A percentile compares a stretch with the other conserved stretches of the same genome.
Conservation (phyloP, 2,888 invertebrate genomes). For the Xanthorhoe spadicearia region DNA sequence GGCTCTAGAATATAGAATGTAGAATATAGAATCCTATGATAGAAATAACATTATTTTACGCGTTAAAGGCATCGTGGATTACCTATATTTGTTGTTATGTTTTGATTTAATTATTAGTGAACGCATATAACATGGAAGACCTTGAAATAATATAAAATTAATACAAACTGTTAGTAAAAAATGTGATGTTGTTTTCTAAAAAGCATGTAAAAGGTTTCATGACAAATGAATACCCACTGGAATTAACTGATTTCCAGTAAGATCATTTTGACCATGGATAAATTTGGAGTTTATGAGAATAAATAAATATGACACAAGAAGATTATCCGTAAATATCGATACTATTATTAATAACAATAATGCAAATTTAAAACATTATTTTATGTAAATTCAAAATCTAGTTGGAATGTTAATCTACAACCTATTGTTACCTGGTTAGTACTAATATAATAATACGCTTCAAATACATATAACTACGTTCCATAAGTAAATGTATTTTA, state of each 20-base stretch:
- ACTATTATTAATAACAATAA: constrained; percentile 12
- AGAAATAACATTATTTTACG: background rate
- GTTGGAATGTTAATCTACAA: constrained; percentile 77
- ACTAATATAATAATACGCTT: constrained; percentile 37
- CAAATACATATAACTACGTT: constrained; percentile 24
- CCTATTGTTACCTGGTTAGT: constrained; percentile 64
- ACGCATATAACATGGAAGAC: background rate
- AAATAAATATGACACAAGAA: constrained; percentile 13
- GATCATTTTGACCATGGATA: constrained; percentile 2
- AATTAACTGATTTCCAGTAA: constrained; percentile 12
- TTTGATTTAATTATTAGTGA: background rate
- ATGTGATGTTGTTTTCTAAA: background rate
- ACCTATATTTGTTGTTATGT: background rate
- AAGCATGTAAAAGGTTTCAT: background rate
- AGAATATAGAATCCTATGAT: background rate
- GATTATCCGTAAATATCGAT: background rate
- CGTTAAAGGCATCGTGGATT: constrained; percentile 27
- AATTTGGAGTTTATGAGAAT: background rate
- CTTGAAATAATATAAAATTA: background rate
- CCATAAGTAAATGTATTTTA: constrained; percentile 38
- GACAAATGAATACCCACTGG: constrained; percentile 10
- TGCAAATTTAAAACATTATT: constrained; percentile 17
- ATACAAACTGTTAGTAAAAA: background rate
- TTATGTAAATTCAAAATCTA: constrained; percentile 25
- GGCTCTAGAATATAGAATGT: background rate